A percentile compares a stretch with the other conserved stretches of the same genome.
phyloP scores from a whole-genome alignment of 2,888 invertebrate species.

The Luperina nickerlii region DNA sequence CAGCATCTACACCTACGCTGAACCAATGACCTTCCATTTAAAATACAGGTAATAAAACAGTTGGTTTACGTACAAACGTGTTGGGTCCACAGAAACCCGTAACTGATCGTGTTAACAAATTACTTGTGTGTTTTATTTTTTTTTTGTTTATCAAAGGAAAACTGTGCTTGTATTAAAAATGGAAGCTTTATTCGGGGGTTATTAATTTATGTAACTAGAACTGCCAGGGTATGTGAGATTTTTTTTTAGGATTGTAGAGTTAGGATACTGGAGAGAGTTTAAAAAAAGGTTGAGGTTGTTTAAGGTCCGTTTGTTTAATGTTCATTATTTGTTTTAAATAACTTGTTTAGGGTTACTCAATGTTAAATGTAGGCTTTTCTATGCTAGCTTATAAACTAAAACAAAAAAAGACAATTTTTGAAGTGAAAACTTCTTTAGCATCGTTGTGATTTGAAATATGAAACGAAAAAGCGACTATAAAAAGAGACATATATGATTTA shows the following conservation, averaged over 20 bases:
- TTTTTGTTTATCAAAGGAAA: slow-evolving; percentile 16
- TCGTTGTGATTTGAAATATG: no score
- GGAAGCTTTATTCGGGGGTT: slow-evolving; percentile 25
- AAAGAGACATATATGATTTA: no score
- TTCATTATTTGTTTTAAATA: slow-evolving; percentile 25
- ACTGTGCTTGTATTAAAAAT: slow-evolving; percentile 29
- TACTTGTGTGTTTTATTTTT: slow-evolving; percentile 12
- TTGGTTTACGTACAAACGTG: slow-evolving; percentile 9
- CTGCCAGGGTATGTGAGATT: neutral
- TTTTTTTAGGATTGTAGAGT: neutral
- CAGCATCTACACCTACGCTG: neutral
- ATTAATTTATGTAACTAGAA: slow-evolving; percentile 28
- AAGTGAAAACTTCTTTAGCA: no score
- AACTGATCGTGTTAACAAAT: slow-evolving; percentile 27
- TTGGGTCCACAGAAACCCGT: neutral
- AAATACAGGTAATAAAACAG: slow-evolving; percentile 30
- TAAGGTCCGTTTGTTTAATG: slow-evolving; percentile 16
- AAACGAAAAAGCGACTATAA: no score
- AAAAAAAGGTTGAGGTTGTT: neutral
- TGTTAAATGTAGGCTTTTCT: neutral
- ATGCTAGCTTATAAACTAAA: neutral
- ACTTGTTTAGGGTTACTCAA: neutral
- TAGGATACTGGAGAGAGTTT: neutral
- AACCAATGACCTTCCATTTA: slow-evolving; percentile 21
- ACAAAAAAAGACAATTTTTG: no score